Conservation (phyloP, 2,113 vertebrate genomes). For the Neodontobutis hainanensis region DNA sequence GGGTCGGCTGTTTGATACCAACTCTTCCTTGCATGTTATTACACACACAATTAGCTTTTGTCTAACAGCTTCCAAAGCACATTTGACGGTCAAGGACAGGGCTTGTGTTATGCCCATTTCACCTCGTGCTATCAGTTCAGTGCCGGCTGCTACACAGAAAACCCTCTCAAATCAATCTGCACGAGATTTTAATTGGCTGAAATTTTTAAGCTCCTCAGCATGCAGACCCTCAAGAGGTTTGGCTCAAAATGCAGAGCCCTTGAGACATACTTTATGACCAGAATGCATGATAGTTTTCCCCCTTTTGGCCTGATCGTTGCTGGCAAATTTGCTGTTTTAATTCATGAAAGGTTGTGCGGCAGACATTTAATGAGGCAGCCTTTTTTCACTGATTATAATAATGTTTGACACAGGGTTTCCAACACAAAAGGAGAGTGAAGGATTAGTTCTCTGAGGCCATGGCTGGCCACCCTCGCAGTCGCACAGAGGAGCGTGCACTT, state of each 20-base stretch:
- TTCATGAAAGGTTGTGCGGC: not conserved
- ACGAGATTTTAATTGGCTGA: conserved; percentile 8
- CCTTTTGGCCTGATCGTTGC: conserved; percentile 10
- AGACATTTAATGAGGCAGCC: conserved; percentile 18
- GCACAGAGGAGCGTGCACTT: not conserved
- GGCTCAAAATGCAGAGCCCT: conserved; percentile 3
- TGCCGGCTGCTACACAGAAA: not conserved
- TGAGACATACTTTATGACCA: conserved; percentile 14
- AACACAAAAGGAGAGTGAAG: conserved; percentile 1
- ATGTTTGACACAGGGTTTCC: conserved; percentile 16
- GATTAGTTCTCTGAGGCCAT: conserved; percentile 1
- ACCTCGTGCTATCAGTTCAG: not conserved
- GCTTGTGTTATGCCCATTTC: not conserved
- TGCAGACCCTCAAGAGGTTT: conserved; percentile 1
- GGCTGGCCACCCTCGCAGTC: conserved; percentile 6
- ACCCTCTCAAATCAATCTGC: not conserved
- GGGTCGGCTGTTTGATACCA: conserved; percentile 12
- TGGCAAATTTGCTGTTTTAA: conserved; percentile 27
- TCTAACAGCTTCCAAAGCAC: conserved; percentile 24
- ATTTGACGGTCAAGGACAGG: conserved; percentile 16
- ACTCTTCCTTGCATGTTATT: conserved; percentile 30
- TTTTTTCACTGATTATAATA: not conserved
- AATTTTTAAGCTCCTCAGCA: conserved; percentile 5
- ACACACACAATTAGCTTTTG: conserved; percentile 40
- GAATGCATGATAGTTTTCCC: not conserved